Percentiles rank a stretch among this genome's conserved stretches.
Conservation (phyloP, 2,888 invertebrate species). For the Lapara coniferarum region DNA sequence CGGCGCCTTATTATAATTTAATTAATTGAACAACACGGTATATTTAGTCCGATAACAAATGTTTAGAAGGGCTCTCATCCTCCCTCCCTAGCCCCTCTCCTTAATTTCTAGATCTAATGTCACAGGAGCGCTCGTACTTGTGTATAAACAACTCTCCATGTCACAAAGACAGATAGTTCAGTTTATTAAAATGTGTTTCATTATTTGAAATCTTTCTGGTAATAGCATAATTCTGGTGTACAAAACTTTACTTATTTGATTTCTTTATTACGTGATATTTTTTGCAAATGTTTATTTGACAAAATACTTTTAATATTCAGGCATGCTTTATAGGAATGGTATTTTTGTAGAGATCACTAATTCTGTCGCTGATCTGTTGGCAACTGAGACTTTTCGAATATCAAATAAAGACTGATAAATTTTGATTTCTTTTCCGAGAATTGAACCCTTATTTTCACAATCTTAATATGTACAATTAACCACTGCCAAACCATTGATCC, state of each 20-base stretch:
- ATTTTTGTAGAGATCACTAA: no score
- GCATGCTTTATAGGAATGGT: no score
- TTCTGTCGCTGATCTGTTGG: no score
- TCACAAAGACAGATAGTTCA: neutral
- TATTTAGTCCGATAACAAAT: constrained; percentile 1
- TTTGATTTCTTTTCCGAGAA: neutral
- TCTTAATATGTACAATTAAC: no score
- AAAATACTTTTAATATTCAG: no score
- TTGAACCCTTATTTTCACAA: neutral
- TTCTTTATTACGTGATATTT: neutral
- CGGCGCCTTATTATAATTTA: neutral
- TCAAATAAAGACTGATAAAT: neutral
- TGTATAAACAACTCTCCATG: neutral
- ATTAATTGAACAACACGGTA: neutral
- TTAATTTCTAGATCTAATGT: neutral
- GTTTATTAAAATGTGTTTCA: neutral
- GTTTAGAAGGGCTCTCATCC: neutral
- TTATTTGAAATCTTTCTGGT: neutral
- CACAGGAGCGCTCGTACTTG: neutral
- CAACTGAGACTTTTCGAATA: no score
- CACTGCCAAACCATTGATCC: neutral
- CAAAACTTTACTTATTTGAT: neutral
- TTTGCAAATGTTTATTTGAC: no score
- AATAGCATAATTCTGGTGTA: neutral
- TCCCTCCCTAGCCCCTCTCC: neutral